Evolutionary conservation across 1,140 invertebrate genomes (phyloP).

Genomic region (Drosophila dunni): DNA sequence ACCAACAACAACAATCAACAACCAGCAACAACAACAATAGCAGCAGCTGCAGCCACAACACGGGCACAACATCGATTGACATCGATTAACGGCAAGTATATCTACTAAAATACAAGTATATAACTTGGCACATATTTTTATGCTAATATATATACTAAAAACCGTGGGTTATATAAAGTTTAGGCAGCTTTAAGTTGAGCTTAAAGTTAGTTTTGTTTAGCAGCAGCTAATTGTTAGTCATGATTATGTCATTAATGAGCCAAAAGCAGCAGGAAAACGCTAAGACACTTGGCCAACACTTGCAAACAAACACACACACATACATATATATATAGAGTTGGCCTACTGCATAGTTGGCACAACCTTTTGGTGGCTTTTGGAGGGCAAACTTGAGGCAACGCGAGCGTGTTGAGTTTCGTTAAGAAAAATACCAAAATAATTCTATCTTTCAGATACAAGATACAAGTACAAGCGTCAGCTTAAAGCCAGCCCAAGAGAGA

Average conservation of each 20-base stretch:
- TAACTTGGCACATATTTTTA: neutral
- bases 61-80: conserved; percentile 73
- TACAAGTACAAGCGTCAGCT: neutral
- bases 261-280: conserved; percentile 8
- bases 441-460: conserved; percentile 43
- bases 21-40: conserved; percentile 43
- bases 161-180: too few relatives aligned
- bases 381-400: conserved; percentile 65
- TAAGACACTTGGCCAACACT: conserved; percentile 34
- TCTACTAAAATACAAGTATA: too few relatives aligned
- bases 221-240: conserved; percentile 29
- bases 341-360: conserved; percentile 43
- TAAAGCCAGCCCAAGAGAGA: neutral
- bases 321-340: conserved; percentile 14
- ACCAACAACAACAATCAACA: conserved; percentile 8
- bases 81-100: conserved; percentile 78
- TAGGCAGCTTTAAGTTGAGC: conserved; percentile 1
- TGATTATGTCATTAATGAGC: conserved; percentile 47
- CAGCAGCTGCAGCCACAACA: conserved; percentile 47
- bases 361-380: conserved; percentile 77
- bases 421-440: conserved; percentile 57
- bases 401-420: conserved; percentile 49
- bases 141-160: too few relatives aligned
- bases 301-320: conserved; percentile 12
- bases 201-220: neutral